Base-by-base conservation (phyloP, 1,140 invertebrate species). In the Hestina assimilis region DNA sequence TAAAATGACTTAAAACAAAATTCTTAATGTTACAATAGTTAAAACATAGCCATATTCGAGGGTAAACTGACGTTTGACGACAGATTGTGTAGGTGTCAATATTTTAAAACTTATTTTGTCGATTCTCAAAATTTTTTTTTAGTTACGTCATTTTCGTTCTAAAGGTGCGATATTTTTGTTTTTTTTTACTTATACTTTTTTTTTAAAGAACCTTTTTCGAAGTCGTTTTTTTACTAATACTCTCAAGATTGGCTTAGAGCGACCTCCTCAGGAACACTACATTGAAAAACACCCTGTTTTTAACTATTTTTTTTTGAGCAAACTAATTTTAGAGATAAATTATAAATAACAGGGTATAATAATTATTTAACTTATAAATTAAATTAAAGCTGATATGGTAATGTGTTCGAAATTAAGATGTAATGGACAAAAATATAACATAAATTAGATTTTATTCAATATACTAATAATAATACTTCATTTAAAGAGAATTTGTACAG, bases 341-440 rank as follows among this genome's bases (percentile, higher is more conserved):
- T 28, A 50, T 47, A 64, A 59, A 46, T 46, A 59, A 57, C 31
- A 55, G 31, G 47, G 35, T 52, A 57, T n/a, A n/a, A 51, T 29
- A 57, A 19, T 42, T 61, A 46, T 52, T 41, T 52, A 46, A 53
- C 26, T 54, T 54, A 45, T 45, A 17, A 45, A 57, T 55, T 55
- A 66, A 70, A 69, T 81, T 81, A 81, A 81, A 81, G 79, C 79
- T 79, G 67, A 69, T 61, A 71, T 81, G 79, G 79, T 81, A 81
- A 81, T 81, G 68, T 72, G 47, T 71, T 69, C 55, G 62, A 50
- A 45, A 46, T 23, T 48, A 19, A 17, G 33, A 9, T 35, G 17
- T 38, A 15, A 38, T 38, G 8, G 15, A 38, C 17, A 38, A 11
- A 38, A 17, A 35, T 19, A 38, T 38, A 19, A 19, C 14, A 12